Conservation (phyloP, 2,888 invertebrate species). For the Yponomeuta plumbellus region DNA sequence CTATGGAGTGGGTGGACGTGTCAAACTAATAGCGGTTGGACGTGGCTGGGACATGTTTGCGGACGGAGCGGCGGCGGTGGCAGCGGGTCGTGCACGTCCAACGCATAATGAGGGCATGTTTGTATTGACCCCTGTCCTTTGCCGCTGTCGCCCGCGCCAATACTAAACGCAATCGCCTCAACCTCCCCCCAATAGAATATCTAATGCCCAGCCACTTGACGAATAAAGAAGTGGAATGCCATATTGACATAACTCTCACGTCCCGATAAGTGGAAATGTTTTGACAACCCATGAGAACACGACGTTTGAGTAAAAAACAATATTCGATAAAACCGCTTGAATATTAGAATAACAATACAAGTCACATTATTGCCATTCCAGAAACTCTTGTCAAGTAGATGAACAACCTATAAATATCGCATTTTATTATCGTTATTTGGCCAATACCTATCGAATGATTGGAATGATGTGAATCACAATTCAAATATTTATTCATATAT, state of each 20-base stretch:
- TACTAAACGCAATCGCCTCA: conserved; percentile 21
- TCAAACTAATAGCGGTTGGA: conserved; percentile 22
- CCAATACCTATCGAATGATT: background rate
- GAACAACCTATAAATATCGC: background rate
- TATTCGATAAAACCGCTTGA: background rate
- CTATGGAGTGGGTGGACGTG: conserved; percentile 11
- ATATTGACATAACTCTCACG: conserved; percentile 8
- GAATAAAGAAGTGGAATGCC: conserved; percentile 3
- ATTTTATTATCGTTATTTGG: background rate
- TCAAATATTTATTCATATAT: conserved; percentile 2
- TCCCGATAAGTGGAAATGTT: background rate
- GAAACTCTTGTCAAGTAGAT: background rate
- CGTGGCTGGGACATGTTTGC: conserved; percentile 6
- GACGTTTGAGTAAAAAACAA: background rate
- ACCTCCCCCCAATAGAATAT: conserved; percentile 27
- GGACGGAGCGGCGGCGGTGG: conserved; percentile 23
- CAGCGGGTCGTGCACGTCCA: conserved; percentile 26
- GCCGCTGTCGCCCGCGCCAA: conserved; percentile 29
- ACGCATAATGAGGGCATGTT: conserved; percentile 47
- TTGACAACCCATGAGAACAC: background rate
- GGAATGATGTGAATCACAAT: background rate
- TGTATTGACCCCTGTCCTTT: conserved; percentile 40
- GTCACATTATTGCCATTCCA: background rate
- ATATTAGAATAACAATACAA: background rate
- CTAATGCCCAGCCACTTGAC: conserved; percentile 22